Evolutionary conservation across 2,888 invertebrate species (phyloP).

Genomic region (Morpho achilles): DNA sequence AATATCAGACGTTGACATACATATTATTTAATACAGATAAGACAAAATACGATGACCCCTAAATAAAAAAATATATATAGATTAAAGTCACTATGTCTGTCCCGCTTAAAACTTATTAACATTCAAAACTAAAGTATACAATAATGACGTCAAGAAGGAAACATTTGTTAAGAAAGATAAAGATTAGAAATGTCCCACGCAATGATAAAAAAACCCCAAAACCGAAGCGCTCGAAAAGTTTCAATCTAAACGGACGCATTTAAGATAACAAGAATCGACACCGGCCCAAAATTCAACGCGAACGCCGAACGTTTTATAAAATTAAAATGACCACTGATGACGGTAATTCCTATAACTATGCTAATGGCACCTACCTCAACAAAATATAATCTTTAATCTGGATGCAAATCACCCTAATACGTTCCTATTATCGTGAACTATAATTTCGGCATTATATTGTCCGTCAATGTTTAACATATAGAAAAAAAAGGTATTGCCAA

Average conservation of each 20-base stretch:
- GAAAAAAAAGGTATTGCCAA: slow-evolving; percentile 69
- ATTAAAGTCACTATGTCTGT: too few relatives aligned
- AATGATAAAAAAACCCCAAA: background rate
- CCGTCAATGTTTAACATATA: slow-evolving; percentile 77
- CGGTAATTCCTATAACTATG: slow-evolving; percentile 76
- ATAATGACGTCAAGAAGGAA: slow-evolving; percentile 6
- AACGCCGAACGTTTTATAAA: slow-evolving; percentile 46
- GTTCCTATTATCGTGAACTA: slow-evolving; percentile 76
- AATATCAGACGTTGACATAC: too few relatives aligned
- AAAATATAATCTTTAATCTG: slow-evolving; percentile 78
- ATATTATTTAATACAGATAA: too few relatives aligned
- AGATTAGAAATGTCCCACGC: background rate
- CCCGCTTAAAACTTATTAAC: too few relatives aligned
- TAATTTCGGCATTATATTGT: slow-evolving; percentile 78
- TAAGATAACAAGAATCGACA: slow-evolving; percentile 23
- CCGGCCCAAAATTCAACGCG: slow-evolving; percentile 19
- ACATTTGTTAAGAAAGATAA: slow-evolving; percentile 9
- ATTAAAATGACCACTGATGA: slow-evolving; percentile 71
- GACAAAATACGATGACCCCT: too few relatives aligned
- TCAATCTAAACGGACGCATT: slow-evolving; percentile 25
- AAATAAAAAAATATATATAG: too few relatives aligned
- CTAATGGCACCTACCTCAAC: slow-evolving; percentile 73
- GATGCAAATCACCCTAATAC: slow-evolving; percentile 78
- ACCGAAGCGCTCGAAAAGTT: background rate
- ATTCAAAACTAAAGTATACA: background rate